phyloP scores from a whole-genome alignment of 2,888 invertebrate genomes.

The Lydus trimaculatus region DNA sequence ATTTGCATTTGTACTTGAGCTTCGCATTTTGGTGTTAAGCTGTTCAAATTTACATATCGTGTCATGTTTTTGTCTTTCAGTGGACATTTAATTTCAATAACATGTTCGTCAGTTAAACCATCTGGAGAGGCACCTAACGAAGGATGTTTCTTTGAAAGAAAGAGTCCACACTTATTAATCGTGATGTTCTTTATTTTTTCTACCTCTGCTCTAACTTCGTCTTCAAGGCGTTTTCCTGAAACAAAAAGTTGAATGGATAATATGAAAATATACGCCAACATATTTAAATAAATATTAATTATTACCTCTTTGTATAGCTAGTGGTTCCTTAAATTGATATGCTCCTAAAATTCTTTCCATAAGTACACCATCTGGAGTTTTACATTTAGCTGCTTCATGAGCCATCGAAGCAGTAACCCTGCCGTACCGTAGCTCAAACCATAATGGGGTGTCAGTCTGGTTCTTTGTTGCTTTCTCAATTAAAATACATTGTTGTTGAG shows the following conservation, averaged over 20 bases:
- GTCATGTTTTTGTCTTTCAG: not conserved
- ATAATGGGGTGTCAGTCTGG: too few relatives aligned
- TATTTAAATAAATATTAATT: not conserved
- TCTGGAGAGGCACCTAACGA: not conserved
- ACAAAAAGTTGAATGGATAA: not conserved
- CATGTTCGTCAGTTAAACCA: slow-evolving; percentile 4
- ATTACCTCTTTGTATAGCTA: slow-evolving; percentile 16
- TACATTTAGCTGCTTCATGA: slow-evolving; percentile 12
- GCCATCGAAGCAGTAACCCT: slow-evolving; percentile 19
- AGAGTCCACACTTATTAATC: not conserved
- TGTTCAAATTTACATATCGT: slow-evolving; percentile 14
- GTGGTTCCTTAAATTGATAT: slow-evolving; percentile 10
- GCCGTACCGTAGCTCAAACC: slow-evolving; percentile 16
- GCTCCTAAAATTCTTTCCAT: slow-evolving; percentile 19
- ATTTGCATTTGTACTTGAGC: slow-evolving; percentile 5
- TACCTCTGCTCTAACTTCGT: slow-evolving; percentile 8
- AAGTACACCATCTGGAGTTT: slow-evolving; percentile 8
- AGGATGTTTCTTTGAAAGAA: not conserved
- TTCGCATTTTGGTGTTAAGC: slow-evolving; percentile 2
- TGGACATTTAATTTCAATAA: slow-evolving; percentile 16
- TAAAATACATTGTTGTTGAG: too few relatives aligned
- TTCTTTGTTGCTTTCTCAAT: too few relatives aligned
- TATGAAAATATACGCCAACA: too few relatives aligned
- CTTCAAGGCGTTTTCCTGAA: slow-evolving; percentile 1
- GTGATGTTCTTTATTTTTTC: not conserved